Base-by-base conservation (phyloP, 1,140 invertebrate genomes). In the Drosophila orena region DNA sequence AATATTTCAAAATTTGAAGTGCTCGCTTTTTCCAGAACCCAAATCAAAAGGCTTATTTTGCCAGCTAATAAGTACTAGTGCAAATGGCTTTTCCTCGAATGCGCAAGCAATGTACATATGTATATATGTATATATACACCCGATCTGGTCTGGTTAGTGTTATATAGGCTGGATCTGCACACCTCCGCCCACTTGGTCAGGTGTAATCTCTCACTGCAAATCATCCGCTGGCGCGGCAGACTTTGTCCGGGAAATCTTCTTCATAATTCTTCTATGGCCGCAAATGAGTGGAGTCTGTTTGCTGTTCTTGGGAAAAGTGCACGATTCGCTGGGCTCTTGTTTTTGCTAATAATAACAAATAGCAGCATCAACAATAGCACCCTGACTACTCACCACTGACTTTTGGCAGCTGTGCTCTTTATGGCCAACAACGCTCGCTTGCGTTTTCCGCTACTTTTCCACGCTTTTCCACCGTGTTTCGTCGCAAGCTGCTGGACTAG, bases 321-420 rank as follows among this genome's bases (percentile, higher is more conserved):
- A 79, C 62, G 79, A 79, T 52, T 77, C 75, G 64, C 42, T 37
- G 47, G 38, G 37, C 55, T 65, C 65, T 44, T 30, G 70, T 64
- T 65, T 72, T 62, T 56, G 61, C 84, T 88, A 72, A 88, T 77
- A 88, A 88, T 83, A 88, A 88, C 83, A 88, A 88, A 88, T 79
- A 84, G 61, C 37, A 53, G 43, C 20, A 65, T 50, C 42, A 66
- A 42, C 46, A 66, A 44, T 55, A 30, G 38, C 15, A 30, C 37
- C 37, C 42, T 38, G 43, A 55, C 35, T 53, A 37, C 42, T 34
- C 40, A 55, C 35, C 47, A 37, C 42, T 38, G 43, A 55, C 35
- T 53, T 42, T 20, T 35, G 66, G 55, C 81, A 81, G 62, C 81
- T 81, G 68, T 81, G 69, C 60, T 62, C 65, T 76, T 76, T 65